Percentiles rank a stretch among this genome's conserved stretches.
Conservation (phyloP, 2,113 vertebrate species). For the Tychaedon coryphoeus region DNA sequence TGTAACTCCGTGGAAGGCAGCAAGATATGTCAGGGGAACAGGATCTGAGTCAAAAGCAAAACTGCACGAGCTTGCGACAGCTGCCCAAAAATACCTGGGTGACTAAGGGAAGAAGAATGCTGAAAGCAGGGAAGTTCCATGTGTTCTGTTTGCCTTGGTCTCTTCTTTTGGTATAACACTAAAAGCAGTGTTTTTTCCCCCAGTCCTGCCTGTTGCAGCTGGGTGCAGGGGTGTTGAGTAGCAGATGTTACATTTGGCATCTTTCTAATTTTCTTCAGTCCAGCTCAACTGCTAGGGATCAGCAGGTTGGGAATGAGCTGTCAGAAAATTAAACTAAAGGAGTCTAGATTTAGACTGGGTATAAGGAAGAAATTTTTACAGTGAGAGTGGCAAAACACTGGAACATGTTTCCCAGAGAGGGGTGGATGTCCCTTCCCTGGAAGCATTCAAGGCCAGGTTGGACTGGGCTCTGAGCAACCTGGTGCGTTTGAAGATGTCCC, state of each 20-base stretch:
- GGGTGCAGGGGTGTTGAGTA: fast-evolving
- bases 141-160: not conserved
- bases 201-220: not conserved
- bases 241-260: not conserved
- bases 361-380: not conserved
- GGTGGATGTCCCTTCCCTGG: not conserved
- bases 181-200: not conserved
- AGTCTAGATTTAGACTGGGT: not conserved
- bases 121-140: not conserved
- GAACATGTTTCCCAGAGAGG: not conserved
- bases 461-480: not conserved
- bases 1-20: not conserved
- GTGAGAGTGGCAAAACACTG: fast-evolving
- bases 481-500: not conserved
- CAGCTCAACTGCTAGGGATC: not conserved
- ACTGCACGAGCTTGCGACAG: not conserved
- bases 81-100: slow-evolving; percentile 27
- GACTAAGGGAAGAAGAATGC: slow-evolving; percentile 41
- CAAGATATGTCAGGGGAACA: not conserved
- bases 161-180: not conserved
- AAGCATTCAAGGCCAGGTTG: not conserved
- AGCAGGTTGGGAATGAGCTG: not conserved
- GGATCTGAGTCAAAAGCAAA: slow-evolving; percentile 45
- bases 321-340: not conserved
- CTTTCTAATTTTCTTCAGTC: not conserved